Base-by-base conservation (phyloP, 1,140 invertebrate species). In the Plectrocnemia conspersa region DNA sequence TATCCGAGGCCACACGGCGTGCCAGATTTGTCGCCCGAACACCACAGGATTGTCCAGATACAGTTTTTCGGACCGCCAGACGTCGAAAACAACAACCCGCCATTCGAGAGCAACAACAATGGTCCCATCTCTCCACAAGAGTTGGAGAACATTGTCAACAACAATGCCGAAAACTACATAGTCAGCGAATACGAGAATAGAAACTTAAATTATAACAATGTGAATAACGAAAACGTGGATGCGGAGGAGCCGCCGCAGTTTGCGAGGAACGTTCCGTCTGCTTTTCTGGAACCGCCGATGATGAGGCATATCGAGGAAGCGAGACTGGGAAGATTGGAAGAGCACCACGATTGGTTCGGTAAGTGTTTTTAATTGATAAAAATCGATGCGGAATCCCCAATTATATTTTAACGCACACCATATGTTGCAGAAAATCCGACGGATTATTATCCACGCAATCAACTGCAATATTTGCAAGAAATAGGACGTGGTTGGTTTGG, bases 401-500 rank as follows among this genome's bases (percentile, higher is more conserved):
- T 10, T 44, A 44, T 44, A 44, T 44, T 44, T 44, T 24, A 46
- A 42, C 18, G 3, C 22, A 21, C n/a, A 42, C 16, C 22, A 42
- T 42, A 42, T 1, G 10, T 64, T 65, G 21, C 63, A 81, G 80
- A 78, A 57, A 75, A 78, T 10, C n/a, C 74, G 1, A 74, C 80
- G 35, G 76, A 77, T 41, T 83, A 89, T 66, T 86, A 91, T 64
- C 85, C 89, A 0, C 76, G 90, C 59, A 82, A 82, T 58, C 82
- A 85, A 64, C 69, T 93, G 35, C 85, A 89, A 64, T 94, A 91
- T 67, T 76, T 91, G 1, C 79, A 82, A 63, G 89, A 92, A 73
- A 78, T 92, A 38, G 89, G 89, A 3, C 81, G 80, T 63, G 89
- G 89, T 18, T 92, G 89, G 89, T 94, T 92, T 76, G 91, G 90